These are phyloP conservation scores for Enteromius anoplus DNA, from an alignment of 2,797 vertebrate genomes.

Conservation along the genomic window DNA sequence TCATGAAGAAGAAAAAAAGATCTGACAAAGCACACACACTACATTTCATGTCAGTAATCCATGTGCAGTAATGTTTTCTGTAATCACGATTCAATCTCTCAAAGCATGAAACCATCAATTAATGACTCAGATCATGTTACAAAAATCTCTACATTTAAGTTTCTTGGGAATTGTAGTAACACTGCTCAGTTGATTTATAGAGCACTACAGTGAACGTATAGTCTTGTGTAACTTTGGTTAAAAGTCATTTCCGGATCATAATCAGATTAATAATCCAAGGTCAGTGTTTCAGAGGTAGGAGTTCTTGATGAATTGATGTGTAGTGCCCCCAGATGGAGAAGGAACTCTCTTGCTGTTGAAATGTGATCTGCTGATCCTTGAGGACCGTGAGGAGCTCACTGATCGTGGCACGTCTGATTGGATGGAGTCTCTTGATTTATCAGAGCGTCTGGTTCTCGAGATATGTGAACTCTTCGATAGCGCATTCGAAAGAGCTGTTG, in stretches of 20 bases:
- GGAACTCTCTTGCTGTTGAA: conserved; percentile 57
- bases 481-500: conserved; percentile 64
- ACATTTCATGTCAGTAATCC: neutral
- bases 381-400: conserved; percentile 11
- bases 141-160: neutral
- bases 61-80: neutral
- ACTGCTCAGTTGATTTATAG: neutral
- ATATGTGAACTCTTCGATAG: conserved; percentile 56
- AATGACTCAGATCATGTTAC: neutral
- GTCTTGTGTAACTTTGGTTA: neutral
- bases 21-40: neutral
- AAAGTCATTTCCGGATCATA: neutral
- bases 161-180: neutral
- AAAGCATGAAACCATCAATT: neutral
- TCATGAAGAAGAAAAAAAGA: neutral
- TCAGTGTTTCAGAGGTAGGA: conserved; percentile 65
- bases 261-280: neutral
- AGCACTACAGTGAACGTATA: neutral
- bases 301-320: conserved; percentile 63
- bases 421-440: neutral
- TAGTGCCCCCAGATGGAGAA: conserved; percentile 42
- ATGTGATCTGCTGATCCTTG: conserved; percentile 39
- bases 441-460: conserved; percentile 50
- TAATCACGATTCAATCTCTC: neutral
- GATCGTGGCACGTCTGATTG: conserved; percentile 41